phyloP scores from a whole-genome alignment of 1,140 invertebrate species.

The Epicauta chinensis region DNA sequence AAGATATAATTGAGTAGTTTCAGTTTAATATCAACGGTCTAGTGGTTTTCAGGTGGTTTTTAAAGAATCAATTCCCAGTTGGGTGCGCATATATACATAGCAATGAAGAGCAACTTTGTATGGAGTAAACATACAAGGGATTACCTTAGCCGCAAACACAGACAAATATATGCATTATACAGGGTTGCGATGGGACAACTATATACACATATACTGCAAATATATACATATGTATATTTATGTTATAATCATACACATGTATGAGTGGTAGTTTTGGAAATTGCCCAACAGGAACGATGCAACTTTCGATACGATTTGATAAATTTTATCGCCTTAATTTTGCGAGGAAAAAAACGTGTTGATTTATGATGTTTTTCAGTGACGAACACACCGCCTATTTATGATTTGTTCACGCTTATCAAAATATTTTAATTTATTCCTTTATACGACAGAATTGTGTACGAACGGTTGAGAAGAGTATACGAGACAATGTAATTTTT shows the following conservation, averaged over 20 bases:
- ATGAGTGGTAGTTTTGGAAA: constrained; percentile 8
- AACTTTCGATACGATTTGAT: too few species aligned
- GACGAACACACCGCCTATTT: too few species aligned
- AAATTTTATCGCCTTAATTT: too few species aligned
- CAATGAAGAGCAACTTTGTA: constrained; percentile 22
- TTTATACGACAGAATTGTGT: too few species aligned
- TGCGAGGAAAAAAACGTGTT: too few species aligned
- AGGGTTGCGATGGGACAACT: constrained; percentile 13
- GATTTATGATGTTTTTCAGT: too few species aligned
- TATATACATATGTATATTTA: constrained; percentile 5
- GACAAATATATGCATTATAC: constrained; percentile 21
- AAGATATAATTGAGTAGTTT: too few species aligned
- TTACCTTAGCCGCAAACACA: constrained; percentile 23
- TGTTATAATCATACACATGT: constrained; percentile 9
- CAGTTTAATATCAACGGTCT: too few species aligned
- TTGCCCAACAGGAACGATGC: not conserved
- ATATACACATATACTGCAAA: constrained; percentile 14
- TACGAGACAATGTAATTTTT: too few species aligned
- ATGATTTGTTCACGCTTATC: too few species aligned
- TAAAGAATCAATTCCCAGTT: constrained; percentile 19
- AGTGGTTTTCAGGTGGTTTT: constrained; percentile 3
- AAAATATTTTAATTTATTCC: too few species aligned
- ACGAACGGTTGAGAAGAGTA: too few species aligned
- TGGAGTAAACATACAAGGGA: constrained; percentile 17
- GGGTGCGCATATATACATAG: constrained; percentile 21